Evolutionary conservation across 2,113 vertebrate genomes (phyloP).

Genomic region (Upupa epops): DNA sequence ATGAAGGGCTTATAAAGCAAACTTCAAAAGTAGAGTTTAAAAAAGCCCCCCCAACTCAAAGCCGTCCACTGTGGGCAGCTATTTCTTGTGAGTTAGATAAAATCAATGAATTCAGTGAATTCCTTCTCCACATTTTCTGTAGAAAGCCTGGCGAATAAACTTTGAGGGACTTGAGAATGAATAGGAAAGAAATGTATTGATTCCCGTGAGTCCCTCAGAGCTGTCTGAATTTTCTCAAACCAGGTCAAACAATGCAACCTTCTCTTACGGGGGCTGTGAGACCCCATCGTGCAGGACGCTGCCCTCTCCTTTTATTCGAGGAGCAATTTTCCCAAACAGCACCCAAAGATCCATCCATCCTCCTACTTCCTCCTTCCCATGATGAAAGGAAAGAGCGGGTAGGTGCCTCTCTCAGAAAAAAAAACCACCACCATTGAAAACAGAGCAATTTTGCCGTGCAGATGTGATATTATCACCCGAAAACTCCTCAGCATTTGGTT

Average conservation of each 20-base stretch:
- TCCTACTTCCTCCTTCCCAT: constrained; percentile 20
- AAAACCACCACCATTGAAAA: constrained; percentile 56
- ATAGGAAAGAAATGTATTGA: constrained; percentile 38
- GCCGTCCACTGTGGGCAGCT: constrained; percentile 60
- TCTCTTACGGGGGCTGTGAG: background rate
- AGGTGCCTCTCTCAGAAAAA: constrained; percentile 48
- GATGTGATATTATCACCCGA: constrained; percentile 68
- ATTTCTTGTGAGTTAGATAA: constrained; percentile 58
- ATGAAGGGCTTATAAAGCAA: constrained; percentile 58
- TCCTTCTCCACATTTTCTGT: constrained; percentile 52
- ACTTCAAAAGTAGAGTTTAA: constrained; percentile 70
- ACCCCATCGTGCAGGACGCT: background rate
- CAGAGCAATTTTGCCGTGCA: constrained; percentile 64
- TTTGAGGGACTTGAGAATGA: constrained; percentile 28
- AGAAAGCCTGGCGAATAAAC: constrained; percentile 44
- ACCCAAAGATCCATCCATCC: background rate
- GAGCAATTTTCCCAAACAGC: background rate
- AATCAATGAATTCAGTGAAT: constrained; percentile 57
- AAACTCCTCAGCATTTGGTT: constrained; percentile 64
- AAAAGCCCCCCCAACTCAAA: constrained; percentile 72
- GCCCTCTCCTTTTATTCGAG: constrained; percentile 14
- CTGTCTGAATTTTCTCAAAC: constrained; percentile 32
- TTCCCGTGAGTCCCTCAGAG: constrained; percentile 2
- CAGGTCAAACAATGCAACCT: constrained; percentile 30
- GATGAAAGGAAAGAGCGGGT: constrained; percentile 60